Conservation (phyloP, 2,888 invertebrate genomes). For the Sialis lutaria region DNA sequence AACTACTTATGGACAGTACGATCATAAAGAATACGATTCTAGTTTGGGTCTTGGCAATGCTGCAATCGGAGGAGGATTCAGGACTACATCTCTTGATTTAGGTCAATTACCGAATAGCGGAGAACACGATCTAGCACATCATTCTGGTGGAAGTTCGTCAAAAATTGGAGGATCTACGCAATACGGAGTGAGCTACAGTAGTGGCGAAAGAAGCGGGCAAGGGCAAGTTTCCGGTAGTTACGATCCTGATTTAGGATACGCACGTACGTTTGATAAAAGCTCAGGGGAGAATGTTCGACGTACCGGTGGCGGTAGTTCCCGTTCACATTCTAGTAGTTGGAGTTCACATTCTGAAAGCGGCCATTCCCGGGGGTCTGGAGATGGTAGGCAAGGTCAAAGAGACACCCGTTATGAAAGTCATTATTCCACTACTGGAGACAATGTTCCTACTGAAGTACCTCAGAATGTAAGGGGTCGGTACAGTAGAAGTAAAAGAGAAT, state of each 20-base stretch:
- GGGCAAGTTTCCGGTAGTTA: conserved; percentile 3
- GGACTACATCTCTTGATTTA: conserved; percentile 15
- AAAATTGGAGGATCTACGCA: conserved; percentile 1
- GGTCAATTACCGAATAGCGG: conserved; percentile 6
- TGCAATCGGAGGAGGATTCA: conserved; percentile 15
- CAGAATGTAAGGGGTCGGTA: conserved; percentile 3
- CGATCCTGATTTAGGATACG: conserved; percentile 7
- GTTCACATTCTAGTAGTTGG: background rate
- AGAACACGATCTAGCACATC: background rate
- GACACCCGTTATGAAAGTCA: background rate
- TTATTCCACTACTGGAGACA: conserved; percentile 4
- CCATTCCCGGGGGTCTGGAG: conserved; percentile 4
- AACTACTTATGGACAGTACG: conserved; percentile 8
- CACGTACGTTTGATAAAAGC: conserved; percentile 1
- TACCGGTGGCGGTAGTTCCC: background rate
- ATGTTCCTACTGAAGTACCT: conserved; percentile 7
- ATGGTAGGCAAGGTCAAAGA: conserved; percentile 10
- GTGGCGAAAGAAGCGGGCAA: conserved; percentile 4
- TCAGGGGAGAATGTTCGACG: background rate
- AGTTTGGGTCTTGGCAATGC: conserved; percentile 11
- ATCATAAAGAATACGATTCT: conserved; percentile 3
- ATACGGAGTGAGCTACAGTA: conserved; percentile 3
- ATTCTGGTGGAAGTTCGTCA: background rate
- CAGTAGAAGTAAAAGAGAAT: conserved; percentile 10
- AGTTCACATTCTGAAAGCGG: background rate